Percentiles rank a stretch among this genome's conserved stretches.
Evolutionary conservation across 2,888 invertebrate genomes (phyloP).

Genomic region (Stratiomys singularior): DNA sequence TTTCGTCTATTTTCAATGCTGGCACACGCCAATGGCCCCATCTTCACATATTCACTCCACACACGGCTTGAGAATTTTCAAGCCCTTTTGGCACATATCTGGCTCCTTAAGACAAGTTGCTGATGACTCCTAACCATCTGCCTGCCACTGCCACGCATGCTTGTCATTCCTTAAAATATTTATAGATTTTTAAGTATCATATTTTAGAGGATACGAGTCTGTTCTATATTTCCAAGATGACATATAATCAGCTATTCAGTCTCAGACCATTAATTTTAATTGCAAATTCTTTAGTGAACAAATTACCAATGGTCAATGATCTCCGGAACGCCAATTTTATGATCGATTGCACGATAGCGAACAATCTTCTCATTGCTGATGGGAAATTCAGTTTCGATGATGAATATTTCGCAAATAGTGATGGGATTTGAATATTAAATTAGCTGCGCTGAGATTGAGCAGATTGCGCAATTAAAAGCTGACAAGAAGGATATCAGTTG

Average conservation of each 20-base stretch:
- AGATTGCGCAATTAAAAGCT: too few relatives aligned
- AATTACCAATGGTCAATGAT: slow-evolving; percentile 28
- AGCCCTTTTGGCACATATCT: slow-evolving; percentile 1
- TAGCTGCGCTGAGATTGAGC: too few relatives aligned
- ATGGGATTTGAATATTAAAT: too few relatives aligned
- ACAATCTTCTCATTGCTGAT: too few relatives aligned
- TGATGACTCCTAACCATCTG: slow-evolving; percentile 42
- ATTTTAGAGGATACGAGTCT: slow-evolving; percentile 28
- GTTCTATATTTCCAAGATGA: slow-evolving; percentile 24
- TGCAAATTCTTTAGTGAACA: slow-evolving; percentile 37
- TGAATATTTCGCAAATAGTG: too few relatives aligned
- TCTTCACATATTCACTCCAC: not conserved
- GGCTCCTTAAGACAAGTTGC: not conserved
- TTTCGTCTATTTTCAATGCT: not conserved
- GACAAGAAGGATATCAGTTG: too few relatives aligned
- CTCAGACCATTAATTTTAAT: slow-evolving; percentile 47
- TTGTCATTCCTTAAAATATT: slow-evolving; percentile 46
- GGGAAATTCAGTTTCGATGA: too few relatives aligned
- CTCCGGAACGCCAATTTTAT: slow-evolving; percentile 21
- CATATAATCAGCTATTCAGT: slow-evolving; percentile 38
- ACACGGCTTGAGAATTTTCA: not conserved
- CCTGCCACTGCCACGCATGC: not conserved
- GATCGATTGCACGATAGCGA: not conserved
- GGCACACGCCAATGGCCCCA: not conserved
- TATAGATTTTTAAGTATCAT: slow-evolving; percentile 46